Base-by-base conservation (phyloP, 2,888 invertebrate genomes). In the Alviniconcha strummeri region DNA sequence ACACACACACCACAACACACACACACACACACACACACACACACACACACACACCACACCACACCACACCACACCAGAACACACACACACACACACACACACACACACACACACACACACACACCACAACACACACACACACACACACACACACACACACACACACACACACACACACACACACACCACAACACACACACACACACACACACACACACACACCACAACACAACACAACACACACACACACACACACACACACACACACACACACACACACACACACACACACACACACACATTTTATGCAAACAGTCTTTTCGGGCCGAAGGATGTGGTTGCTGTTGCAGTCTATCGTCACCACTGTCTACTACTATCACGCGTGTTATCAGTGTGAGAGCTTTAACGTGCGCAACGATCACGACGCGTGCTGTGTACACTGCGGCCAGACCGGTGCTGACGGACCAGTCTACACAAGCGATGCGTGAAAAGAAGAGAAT, bases 31-130 rank as follows among this genome's bases (percentile, higher is more conserved):
- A 69, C 69, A 17, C 69, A 17, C 69, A 17, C 17, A 69, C n/a
- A 69, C 69, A 69, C 69, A 17, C 69, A 69, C 69, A 69, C 69
- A 69, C 69, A 11, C n/a, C 7, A 5, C 7, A 69, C 7, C 69
- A n/a, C 69, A 69, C 69, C 7, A 11, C 7, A 5, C 7, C 69
- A 69, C 69, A 17, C 69, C 9, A 13, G 1, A 11, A 1, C 13
- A 69, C n/a, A 69, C 15, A 69, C 69, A 6, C 69, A 69, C 69
- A 69, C 69, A 69, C 17, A 69, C 69, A 69, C 69, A n/a, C 69
- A 69, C 15, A 69, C 69, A n/a, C 69, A 69, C 69, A 17, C n/a
- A 69, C 13, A 60, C 60, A 60, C 13, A 60, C 60, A 60, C 64
- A 64, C 64, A 64, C 64, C 9, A 64, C 15, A 9, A 1, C 64